phyloP scores from a whole-genome alignment of 2,888 invertebrate species.

The Dasypogon diadema region DNA sequence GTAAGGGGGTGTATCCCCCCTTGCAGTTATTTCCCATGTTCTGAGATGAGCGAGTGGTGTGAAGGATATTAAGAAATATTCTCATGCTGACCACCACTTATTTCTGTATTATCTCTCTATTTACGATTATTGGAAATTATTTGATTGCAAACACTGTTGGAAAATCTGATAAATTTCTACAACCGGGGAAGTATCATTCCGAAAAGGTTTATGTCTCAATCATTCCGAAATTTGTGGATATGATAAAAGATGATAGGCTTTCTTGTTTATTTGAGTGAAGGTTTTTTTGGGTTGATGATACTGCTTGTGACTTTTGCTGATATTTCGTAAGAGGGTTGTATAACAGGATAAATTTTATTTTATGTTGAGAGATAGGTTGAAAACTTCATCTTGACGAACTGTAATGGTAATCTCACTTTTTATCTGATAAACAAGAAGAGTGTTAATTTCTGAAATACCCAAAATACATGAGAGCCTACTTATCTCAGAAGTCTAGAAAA shows the following conservation, averaged over 20 bases:
- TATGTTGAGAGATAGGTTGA: too few relatives aligned
- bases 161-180: conserved; percentile 22
- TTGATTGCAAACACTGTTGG: conserved; percentile 6
- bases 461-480: too few relatives aligned
- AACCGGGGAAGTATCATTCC: neutral
- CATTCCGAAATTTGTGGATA: neutral
- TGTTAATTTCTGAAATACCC: too few relatives aligned
- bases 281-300: too few relatives aligned
- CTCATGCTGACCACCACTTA: conserved; percentile 14
- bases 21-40: neutral
- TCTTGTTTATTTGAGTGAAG: too few relatives aligned
- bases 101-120: conserved; percentile 25
- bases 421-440: too few relatives aligned
- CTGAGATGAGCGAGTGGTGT: neutral
- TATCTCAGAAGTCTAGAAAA: too few relatives aligned
- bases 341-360: too few relatives aligned
- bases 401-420: too few relatives aligned
- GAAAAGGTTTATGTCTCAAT: neutral
- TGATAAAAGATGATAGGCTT: neutral
- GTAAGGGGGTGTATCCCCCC: neutral
- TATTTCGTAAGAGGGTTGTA: too few relatives aligned
- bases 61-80: neutral
- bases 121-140: conserved; percentile 53
- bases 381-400: too few relatives aligned
- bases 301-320: too few relatives aligned